Base-by-base conservation (phyloP, 2,888 invertebrate species). In the Pseudococcus jackbeardsleyi region DNA sequence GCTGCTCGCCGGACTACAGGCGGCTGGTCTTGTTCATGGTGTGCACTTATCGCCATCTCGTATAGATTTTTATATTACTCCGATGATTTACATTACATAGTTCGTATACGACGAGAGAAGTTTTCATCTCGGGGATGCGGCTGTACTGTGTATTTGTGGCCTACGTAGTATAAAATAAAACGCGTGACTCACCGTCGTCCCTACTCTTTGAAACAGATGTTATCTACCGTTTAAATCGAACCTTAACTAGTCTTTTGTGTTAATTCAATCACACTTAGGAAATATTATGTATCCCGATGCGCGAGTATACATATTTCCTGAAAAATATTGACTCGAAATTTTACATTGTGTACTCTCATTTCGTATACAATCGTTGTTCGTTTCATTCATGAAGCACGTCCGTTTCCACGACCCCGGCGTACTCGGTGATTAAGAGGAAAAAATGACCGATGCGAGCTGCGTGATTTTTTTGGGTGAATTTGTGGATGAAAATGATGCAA, bases 151-250 rank as follows among this genome's bases (percentile, higher is more conserved):
- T 64, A 19, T 26, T n/a, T 54, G n/a, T 54, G 17, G 54, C 15
- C 5, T n/a, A 54, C 15, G 54, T 17, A 17, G 54, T 54, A 77
- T 77, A 42, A 77, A 77, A 77, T 77, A 77, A 77, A 77, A 77
- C 77, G 77, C 77, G 42, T 77, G 77, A 77, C 77, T 77, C 77
- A 77, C 77, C 77, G 54, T n/a, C 77, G 77, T 77, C 77, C 77
- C 77, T 77, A 77, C 77, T 77, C 77, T 77, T 77, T 26, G 77
- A 39, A 77, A 77, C 77, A 77, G 77, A 77, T 77, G 77, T 77
- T 77, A 77, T 77, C 77, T 77, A 42, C 33, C 42, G 39, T 77
- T 77, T 42, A 42, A 77, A 77, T 77, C 77, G 77, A 77, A 77
- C n/a, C 77, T 77, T 77, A 77, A 77, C 77, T 42, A 77, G 77